Percentiles rank a stretch among this genome's conserved stretches.
These are phyloP conservation scores for Microcebus jonahi DNA, from an alignment of 2,113 vertebrate genomes.

Conservation along the genomic window DNA sequence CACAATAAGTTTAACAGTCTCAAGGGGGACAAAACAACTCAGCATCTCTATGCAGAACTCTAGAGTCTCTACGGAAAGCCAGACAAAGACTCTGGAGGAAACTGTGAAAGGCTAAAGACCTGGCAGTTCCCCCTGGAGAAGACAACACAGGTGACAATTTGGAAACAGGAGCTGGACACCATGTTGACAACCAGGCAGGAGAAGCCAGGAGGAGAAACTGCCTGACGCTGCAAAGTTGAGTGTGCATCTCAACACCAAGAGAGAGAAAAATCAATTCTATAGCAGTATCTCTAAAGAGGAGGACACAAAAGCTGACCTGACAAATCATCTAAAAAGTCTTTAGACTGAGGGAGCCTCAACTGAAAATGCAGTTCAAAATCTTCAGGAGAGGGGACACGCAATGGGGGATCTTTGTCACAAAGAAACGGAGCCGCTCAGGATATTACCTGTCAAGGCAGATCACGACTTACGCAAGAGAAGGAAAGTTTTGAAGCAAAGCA, in stretches of 20 bases:
- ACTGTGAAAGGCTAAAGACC: background rate
- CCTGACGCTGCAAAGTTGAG: no score
- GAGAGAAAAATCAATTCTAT: background rate
- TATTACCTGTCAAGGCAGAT: background rate
- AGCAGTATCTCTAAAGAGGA: background rate
- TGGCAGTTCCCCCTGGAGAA: background rate
- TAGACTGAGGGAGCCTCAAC: background rate
- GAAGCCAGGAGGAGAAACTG: background rate
- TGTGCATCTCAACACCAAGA: background rate
- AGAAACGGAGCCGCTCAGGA: background rate
- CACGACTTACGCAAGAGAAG: background rate
- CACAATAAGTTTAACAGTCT: background rate
- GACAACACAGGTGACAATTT: background rate
- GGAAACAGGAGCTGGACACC: background rate
- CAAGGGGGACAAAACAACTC: background rate
- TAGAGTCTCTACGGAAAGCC: background rate
- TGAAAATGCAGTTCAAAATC: background rate
- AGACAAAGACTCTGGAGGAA: background rate
- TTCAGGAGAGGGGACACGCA: background rate
- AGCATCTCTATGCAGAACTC: background rate
- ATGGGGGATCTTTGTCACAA: background rate
- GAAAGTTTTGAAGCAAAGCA: background rate
- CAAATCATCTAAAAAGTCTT: background rate
- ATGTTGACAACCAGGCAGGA: background rate
- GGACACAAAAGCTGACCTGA: background rate